A percentile compares a stretch with the other conserved stretches of the same genome.
Evolutionary conservation across 2,888 invertebrate genomes (phyloP).

Genomic region (Philereme transversata): DNA sequence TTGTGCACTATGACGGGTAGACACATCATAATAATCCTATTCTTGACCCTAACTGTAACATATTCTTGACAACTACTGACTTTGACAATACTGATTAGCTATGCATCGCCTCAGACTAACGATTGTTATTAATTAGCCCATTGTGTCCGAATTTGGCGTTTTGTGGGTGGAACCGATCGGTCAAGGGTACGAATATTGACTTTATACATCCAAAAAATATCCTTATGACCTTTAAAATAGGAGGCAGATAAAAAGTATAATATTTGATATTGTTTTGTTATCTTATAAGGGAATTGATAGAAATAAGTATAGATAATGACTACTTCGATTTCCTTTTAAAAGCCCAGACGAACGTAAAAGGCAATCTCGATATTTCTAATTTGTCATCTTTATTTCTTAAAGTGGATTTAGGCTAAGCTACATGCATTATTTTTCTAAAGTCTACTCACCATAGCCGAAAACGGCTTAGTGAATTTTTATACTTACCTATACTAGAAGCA

Average conservation of each 20-base stretch:
- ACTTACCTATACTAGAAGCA: no score
- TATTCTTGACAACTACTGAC: constrained; percentile 32
- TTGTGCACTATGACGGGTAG: background rate
- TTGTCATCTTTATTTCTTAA: constrained; percentile 19
- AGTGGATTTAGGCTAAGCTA: background rate
- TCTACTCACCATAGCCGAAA: no score
- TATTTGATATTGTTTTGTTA: constrained; percentile 25
- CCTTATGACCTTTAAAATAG: constrained; percentile 48
- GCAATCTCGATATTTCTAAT: constrained; percentile 7
- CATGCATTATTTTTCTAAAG: no score
- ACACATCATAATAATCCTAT: background rate
- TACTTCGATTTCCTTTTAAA: constrained; percentile 16
- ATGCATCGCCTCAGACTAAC: constrained; percentile 54
- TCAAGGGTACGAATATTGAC: constrained; percentile 58
- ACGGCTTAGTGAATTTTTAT: no score
- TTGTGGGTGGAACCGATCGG: constrained; percentile 65
- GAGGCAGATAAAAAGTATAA: constrained; percentile 35
- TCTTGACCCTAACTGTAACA: constrained; percentile 13
- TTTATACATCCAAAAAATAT: constrained; percentile 44
- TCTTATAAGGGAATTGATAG: constrained; percentile 29
- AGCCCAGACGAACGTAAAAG: constrained; percentile 24
- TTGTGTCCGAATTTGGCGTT: constrained; percentile 59
- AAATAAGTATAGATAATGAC: constrained; percentile 21
- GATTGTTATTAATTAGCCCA: constrained; percentile 63
- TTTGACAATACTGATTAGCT: constrained; percentile 50